Conservation (phyloP, 2,888 invertebrate species). For the Gari tellinella region DNA sequence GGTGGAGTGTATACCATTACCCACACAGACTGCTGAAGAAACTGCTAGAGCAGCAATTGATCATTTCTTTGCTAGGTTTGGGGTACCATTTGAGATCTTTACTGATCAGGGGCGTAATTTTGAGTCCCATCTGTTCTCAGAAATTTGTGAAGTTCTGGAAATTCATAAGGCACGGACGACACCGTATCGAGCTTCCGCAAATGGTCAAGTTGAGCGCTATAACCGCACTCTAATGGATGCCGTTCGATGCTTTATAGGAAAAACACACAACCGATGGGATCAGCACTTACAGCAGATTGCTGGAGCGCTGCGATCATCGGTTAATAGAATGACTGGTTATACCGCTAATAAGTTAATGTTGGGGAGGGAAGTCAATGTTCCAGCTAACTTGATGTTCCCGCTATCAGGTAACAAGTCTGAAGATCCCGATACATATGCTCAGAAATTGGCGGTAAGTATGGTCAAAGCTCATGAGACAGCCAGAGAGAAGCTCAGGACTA, state of each 20-base stretch:
- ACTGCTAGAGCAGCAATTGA: constrained; percentile 21
- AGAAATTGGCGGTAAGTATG: not conserved
- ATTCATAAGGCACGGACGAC: constrained; percentile 30
- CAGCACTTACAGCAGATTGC: constrained; percentile 16
- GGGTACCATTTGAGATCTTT: constrained; percentile 24
- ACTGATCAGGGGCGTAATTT: constrained; percentile 16
- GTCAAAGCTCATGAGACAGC: constrained; percentile 28
- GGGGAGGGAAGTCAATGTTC: constrained; percentile 14
- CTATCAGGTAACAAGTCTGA: too few species aligned
- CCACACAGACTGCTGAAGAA: constrained; percentile 15
- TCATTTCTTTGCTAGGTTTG: constrained; percentile 19
- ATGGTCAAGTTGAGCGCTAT: constrained; percentile 26
- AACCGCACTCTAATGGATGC: constrained; percentile 23
- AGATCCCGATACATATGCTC: constrained; percentile 16
- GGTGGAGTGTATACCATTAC: constrained; percentile 22
- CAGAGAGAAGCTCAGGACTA: constrained; percentile 14
- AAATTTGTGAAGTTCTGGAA: constrained; percentile 13
- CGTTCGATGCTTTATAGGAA: constrained; percentile 18
- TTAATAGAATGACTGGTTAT: constrained; percentile 11
- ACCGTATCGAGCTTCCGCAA: constrained; percentile 21
- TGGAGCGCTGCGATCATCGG: constrained; percentile 8
- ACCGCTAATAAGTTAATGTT: constrained; percentile 21
- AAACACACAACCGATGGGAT: constrained; percentile 20
- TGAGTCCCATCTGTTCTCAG: constrained; percentile 8
- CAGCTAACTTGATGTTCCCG: too few species aligned